Evolutionary conservation across 2,888 invertebrate genomes (phyloP).

Genomic region (Protodeltote pygarga): DNA sequence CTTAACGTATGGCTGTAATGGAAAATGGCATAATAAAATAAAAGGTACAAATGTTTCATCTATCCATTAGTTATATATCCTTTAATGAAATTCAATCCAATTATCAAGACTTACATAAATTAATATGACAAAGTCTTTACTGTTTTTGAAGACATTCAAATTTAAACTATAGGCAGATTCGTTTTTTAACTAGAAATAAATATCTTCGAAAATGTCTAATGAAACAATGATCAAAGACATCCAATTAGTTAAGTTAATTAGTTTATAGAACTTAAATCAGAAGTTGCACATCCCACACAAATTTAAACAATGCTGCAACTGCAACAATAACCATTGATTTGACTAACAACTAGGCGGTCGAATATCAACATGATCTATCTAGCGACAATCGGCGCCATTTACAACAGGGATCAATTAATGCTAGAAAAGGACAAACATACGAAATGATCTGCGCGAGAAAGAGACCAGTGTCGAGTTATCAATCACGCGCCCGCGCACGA

Average conservation of each 20-base stretch:
- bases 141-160: no score
- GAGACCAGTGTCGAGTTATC: conserved; percentile 74
- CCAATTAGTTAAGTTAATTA: conserved; percentile 1
- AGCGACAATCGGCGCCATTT: conserved; percentile 82
- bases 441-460: conserved; percentile 44
- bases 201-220: neutral
- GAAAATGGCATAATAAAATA: no score
- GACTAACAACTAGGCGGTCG: conserved; percentile 67
- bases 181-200: neutral
- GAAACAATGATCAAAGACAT: conserved; percentile 5
- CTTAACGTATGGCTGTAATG: conserved; percentile 4
- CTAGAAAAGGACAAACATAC: conserved; percentile 61
- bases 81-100: no score
- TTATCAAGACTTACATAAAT: no score
- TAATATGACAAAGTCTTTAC: no score
- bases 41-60: no score
- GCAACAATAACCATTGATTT: conserved; percentile 69
- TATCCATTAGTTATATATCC: no score
- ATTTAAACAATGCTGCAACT: conserved; percentile 22
- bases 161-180: no score
- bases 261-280: conserved; percentile 15
- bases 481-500: conserved; percentile 83
- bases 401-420: conserved; percentile 82
- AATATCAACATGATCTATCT: conserved; percentile 78
- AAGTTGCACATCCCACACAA: conserved; percentile 25